phyloP scores from a whole-genome alignment of 2,888 invertebrate genomes.

The Liposcelis brunnea region DNA sequence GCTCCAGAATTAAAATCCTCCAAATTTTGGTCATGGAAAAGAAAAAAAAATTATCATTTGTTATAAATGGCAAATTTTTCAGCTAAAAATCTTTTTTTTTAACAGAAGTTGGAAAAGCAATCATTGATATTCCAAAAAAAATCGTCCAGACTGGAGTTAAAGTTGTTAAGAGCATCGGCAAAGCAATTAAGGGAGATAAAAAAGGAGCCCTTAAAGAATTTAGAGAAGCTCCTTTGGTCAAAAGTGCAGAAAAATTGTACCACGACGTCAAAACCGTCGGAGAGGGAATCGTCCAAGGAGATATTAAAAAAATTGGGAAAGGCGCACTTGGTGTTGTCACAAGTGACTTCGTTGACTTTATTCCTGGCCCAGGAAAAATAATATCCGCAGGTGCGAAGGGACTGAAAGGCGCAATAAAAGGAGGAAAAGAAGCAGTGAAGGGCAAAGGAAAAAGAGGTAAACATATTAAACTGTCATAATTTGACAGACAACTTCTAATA shows the following conservation, averaged over 20 bases:
- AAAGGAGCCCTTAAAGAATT: not conserved
- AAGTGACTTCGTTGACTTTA: not conserved
- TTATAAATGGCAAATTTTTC: too few relatives aligned
- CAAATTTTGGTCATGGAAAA: too few relatives aligned
- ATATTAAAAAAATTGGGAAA: not conserved
- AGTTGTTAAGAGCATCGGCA: not conserved
- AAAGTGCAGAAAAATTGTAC: not conserved
- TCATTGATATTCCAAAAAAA: not conserved
- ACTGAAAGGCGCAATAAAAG: not conserved
- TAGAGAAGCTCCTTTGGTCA: constrained; percentile 1
- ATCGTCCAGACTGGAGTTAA: not conserved
- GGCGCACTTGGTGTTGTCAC: not conserved
- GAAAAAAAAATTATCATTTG: too few relatives aligned
- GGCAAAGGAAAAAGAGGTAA: too few relatives aligned
- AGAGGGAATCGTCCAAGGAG: not conserved
- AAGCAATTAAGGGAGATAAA: not conserved
- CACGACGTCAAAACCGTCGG: not conserved
- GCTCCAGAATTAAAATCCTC: too few relatives aligned
- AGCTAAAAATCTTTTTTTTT: too few relatives aligned
- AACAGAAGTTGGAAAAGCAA: not conserved
- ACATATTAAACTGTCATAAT: too few relatives aligned
- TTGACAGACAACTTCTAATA: too few relatives aligned
- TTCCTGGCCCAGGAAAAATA: not conserved
- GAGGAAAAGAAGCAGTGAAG: not conserved
- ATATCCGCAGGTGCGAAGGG: not conserved